Evolutionary conservation across 2,797 vertebrate genomes (phyloP).

Genomic region (Anguilla pacifica): DNA sequence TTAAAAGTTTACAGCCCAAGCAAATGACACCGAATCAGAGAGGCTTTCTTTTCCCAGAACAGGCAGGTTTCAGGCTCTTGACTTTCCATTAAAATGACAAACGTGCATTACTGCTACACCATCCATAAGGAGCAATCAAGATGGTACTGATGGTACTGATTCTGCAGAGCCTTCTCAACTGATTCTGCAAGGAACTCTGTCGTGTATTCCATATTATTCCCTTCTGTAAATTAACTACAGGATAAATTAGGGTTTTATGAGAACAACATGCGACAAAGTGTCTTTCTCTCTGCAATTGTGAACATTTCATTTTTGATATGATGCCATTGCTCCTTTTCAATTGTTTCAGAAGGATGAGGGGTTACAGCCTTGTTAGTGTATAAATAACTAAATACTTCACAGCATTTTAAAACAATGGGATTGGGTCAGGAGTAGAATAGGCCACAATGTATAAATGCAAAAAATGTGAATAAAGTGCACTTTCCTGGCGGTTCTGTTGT

Average conservation of each 20-base stretch:
- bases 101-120: not conserved
- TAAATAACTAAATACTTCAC: not conserved
- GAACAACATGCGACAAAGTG: constrained; percentile 5
- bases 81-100: not conserved
- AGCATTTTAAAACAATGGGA: not conserved
- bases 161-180: not conserved
- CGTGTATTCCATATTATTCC: not conserved
- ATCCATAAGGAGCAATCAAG: not conserved
- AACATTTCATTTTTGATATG: not conserved
- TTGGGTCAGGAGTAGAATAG: not conserved
- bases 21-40: not conserved
- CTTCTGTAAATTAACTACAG: not conserved
- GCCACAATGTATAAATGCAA: not conserved
- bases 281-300: not conserved
- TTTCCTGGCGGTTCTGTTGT: constrained; percentile 16
- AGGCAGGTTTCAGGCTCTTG: not conserved
- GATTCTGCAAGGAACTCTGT: not conserved
- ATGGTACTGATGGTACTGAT: not conserved
- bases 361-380: not conserved
- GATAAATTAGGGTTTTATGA: not conserved
- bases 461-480: not conserved
- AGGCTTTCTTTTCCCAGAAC: not conserved
- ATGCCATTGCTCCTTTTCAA: constrained; percentile 1
- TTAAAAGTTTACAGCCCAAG: constrained; percentile 10
- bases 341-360: not conserved